These are phyloP conservation scores for Pogonognathellus flavescens DNA, from an alignment of 1,140 invertebrate genomes.

Conservation along the genomic window DNA sequence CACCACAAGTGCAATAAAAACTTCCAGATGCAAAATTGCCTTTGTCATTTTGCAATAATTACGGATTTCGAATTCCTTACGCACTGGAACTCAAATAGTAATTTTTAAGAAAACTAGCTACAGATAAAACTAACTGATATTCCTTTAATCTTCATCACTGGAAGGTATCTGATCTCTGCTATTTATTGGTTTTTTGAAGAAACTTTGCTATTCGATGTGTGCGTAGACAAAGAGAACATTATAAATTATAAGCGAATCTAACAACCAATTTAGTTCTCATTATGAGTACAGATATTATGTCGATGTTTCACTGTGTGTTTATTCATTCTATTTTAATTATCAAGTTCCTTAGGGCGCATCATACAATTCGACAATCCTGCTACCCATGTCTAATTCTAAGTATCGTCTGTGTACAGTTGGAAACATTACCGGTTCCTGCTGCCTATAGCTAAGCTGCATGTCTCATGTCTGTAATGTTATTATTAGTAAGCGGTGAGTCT, in stretches of 20 bases:
- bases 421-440: slow-evolving; percentile 47
- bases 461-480: background rate
- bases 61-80: background rate
- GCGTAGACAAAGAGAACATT: background rate
- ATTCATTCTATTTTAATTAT: slow-evolving; percentile 17
- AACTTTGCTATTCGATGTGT: background rate
- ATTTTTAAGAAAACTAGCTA: background rate
- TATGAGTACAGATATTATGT: too few species aligned
- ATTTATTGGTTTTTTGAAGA: slow-evolving; percentile 4
- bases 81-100: background rate
- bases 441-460: background rate
- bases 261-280: slow-evolving; percentile 19
- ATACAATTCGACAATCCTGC: background rate
- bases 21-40: background rate
- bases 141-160: background rate
- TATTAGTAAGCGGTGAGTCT: background rate
- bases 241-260: background rate
- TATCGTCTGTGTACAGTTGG: background rate
- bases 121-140: background rate
- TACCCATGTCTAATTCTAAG: background rate
- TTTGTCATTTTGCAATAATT: background rate
- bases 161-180: background rate
- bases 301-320: slow-evolving; percentile 17
- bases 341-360: slow-evolving; percentile 14
- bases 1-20: background rate